Percentiles rank a stretch among this genome's conserved stretches.
phyloP scores from a whole-genome alignment of 1,140 invertebrate genomes.

The Eufriesea mexicana region DNA sequence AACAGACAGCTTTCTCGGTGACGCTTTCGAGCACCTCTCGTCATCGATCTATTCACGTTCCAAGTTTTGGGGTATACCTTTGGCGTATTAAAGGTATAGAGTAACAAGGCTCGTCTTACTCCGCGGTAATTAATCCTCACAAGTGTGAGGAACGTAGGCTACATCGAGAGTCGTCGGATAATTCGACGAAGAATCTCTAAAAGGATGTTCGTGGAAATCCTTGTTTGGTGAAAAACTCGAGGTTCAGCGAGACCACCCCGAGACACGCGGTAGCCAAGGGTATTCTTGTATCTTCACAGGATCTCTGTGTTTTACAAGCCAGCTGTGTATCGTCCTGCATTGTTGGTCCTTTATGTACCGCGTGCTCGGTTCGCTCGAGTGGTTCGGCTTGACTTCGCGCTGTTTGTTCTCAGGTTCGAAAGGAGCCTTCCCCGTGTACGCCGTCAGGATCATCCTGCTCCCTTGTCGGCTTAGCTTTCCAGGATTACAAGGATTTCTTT shows the following conservation, averaged over 20 bases:
- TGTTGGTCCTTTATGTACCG: conserved; percentile 76
- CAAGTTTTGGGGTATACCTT: background rate
- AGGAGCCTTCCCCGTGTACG: conserved; percentile 54
- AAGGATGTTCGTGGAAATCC: background rate
- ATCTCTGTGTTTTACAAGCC: conserved; percentile 81
- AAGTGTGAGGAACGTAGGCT: too few species aligned
- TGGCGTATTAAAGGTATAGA: too few species aligned
- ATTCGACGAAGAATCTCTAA: background rate
- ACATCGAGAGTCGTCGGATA: too few species aligned
- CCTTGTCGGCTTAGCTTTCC: conserved; percentile 76
- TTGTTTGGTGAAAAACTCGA: conserved; percentile 25
- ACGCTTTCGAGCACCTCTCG: background rate
- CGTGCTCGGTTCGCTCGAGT: conserved; percentile 64
- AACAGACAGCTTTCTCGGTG: background rate
- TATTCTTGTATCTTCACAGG: conserved; percentile 77
- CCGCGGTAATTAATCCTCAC: too few species aligned
- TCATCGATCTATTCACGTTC: background rate
- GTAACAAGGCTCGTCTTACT: too few species aligned
- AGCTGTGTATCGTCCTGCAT: conserved; percentile 78
- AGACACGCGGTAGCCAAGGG: conserved; percentile 33
- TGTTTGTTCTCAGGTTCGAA: conserved; percentile 66
- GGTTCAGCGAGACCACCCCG: conserved; percentile 28
- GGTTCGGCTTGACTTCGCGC: conserved; percentile 73
- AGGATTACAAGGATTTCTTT: conserved; percentile 75
- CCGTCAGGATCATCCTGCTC: conserved; percentile 62